Conservation (phyloP, 2,113 vertebrate genomes). For the Cyphomyrus discorhynchus region DNA sequence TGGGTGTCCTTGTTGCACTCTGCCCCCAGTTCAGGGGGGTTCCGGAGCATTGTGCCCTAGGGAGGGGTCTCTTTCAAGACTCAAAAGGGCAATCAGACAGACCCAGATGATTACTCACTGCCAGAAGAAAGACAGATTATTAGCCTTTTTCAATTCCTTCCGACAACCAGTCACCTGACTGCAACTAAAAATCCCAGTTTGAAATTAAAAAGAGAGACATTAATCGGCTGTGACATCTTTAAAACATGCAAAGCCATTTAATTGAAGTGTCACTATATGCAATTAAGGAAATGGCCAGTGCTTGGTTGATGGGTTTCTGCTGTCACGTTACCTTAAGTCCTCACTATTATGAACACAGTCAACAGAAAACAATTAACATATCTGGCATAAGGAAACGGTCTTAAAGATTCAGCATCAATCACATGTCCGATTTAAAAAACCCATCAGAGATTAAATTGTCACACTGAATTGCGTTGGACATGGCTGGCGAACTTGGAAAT, state of each 20-base stretch:
- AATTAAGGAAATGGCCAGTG: background rate
- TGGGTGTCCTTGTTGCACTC: background rate
- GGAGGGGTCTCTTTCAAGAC: background rate
- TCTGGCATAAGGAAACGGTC: background rate
- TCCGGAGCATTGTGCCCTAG: background rate
- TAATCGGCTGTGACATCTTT: background rate
- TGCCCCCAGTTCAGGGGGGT: background rate
- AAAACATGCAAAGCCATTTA: background rate
- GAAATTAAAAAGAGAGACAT: background rate
- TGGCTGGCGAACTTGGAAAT: background rate
- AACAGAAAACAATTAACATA: background rate
- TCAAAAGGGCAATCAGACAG: slow-evolving; percentile 13
- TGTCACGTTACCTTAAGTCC: background rate
- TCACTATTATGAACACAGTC: background rate
- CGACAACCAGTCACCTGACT: background rate
- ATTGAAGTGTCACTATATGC: slow-evolving; percentile 5
- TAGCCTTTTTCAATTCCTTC: background rate
- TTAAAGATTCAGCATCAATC: background rate
- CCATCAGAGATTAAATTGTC: background rate
- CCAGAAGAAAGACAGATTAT: slow-evolving; percentile 3
- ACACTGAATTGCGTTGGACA: slow-evolving; percentile 1
- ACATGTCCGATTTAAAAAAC: background rate
- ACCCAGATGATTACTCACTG: background rate
- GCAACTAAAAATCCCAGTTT: background rate
- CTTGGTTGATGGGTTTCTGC: background rate